Base-by-base conservation (phyloP, 2,888 invertebrate genomes). In the Leucozona laternaria region DNA sequence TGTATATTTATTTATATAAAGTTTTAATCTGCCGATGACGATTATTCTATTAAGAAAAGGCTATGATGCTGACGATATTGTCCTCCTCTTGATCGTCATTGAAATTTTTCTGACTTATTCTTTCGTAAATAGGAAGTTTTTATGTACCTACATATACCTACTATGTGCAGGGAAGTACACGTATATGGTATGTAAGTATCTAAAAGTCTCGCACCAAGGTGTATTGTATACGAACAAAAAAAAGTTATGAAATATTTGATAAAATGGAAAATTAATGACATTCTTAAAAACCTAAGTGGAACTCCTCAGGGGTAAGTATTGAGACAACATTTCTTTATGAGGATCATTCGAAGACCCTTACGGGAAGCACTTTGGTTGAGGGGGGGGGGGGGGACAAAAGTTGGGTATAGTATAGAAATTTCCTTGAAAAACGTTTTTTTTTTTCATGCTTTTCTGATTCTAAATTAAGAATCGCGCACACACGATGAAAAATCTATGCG, bases 391-490 rank as follows among this genome's bases (percentile, higher is more conserved):
- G 55, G 48, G 13, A 34, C 53, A 55, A 66, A 55, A 50, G 25
- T 37, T 34, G 45, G 64, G 58, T 68, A 17, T 78, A 70, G 6
- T 25, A 34, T 81, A 60, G 66, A 66, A 55, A 75, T 86, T 86
- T 82, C 86, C 86, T 82, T 86, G 82, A 86, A 77, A 13, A 66
- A 17, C 17, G 22, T 57, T 40, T 40, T 25, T 40, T 50, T 60
- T 48, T 50, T 62, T 71, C 43, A 25, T 64, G 45, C 48, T 64
- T 66, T 70, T 82, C 50, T 17, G 43, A 72, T 68, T 86, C 86
- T 86, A 86, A 82, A 86, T 82, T 79, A 71, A 86, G 86, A 86
- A 86, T 48, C 53, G 66, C 58, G 68, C 64, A 64, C 62, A 73
- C 62, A 78, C 71, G 73, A 53, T 82, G 70, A 79, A 57, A 82